Evolutionary conservation across 2,113 vertebrate species (phyloP), one percentile per base, ranked within the genome.

Genomic region (Sylvilagus bachmani): DNA sequence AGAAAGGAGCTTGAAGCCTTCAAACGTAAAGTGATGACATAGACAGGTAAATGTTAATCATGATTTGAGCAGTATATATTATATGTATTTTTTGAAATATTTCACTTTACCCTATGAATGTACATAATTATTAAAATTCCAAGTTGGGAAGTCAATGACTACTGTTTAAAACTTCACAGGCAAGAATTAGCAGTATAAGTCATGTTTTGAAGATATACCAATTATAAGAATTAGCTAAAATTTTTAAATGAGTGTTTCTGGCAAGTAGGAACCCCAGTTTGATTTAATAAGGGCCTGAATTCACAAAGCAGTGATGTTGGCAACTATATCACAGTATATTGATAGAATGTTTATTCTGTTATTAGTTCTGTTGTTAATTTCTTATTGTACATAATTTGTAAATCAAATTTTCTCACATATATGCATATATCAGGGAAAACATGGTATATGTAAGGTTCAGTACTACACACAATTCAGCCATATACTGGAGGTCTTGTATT

Each of bases 81-180:
- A 44, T 44, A 44, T 44, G 44, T 7, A 44, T 44, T 44, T 44
- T 44, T 44, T 44, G 44, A 44, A 44, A 44, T 44, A 44, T 44
- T 44, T 44, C 55, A 58, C 55, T 58, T 13, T 13, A 58, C 8
- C 55, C 55, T 14, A 58, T 58, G 17, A 58, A 58, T 17, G 12
- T 58, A 13, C 11, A 58, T 58, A 58, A 58, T 58, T 58, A 58
- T 58, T 58, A 53, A 85, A 51, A 78, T 27, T 53, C 25, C 38
- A 3, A 53, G 38, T 62, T 78, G 31, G 19, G 38, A 94, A 84
- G 84, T 78, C 27, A 49, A 31, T 36, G 61, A 31, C 69, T 78
- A 94, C 58, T 84, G 27, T 64, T 90, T 85, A 85, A 85, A 90
- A 70, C 53, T 38, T 75, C 61, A 58, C 27, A 79, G 78, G 80